Percentiles rank a stretch among this genome's conserved stretches.
Evolutionary conservation across 2,113 vertebrate species (phyloP).

Genomic region (Silurus meridionalis): DNA sequence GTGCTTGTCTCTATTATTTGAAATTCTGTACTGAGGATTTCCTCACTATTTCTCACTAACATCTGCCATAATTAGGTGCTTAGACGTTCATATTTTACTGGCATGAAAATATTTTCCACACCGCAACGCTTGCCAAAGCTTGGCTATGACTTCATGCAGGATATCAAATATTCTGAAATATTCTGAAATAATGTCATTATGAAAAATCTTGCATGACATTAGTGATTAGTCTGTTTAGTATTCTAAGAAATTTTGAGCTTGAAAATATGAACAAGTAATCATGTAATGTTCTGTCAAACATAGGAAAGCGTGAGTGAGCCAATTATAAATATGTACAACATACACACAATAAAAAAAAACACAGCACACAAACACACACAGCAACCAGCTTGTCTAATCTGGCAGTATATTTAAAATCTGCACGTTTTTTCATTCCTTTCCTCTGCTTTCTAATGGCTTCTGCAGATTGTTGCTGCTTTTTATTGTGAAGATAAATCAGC

Average conservation of each 20-base stretch:
- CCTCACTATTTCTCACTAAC: slow-evolving; percentile 24
- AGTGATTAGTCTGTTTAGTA: slow-evolving; percentile 19
- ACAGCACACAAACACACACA: background rate
- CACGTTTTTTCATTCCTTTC: slow-evolving; percentile 54
- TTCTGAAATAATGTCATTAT: slow-evolving; percentile 14
- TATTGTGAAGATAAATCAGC: slow-evolving; percentile 82
- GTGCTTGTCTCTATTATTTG: background rate
- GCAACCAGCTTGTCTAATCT: slow-evolving; percentile 5
- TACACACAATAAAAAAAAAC: slow-evolving; percentile 15
- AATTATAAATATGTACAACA: background rate
- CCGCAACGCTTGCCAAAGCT: slow-evolving; percentile 4
- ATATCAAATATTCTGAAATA: slow-evolving; percentile 5
- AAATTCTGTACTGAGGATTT: slow-evolving; percentile 4
- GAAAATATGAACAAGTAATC: slow-evolving; percentile 26
- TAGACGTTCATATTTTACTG: slow-evolving; percentile 29
- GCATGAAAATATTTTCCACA: background rate
- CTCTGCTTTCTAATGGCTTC: slow-evolving; percentile 72
- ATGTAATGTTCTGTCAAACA: slow-evolving; percentile 22
- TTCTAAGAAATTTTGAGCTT: background rate
- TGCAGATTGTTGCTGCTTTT: slow-evolving; percentile 81
- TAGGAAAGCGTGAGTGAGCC: background rate
- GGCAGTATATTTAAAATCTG: slow-evolving; percentile 52
- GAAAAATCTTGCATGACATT: background rate
- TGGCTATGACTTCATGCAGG: slow-evolving; percentile 25
- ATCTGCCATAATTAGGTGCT: slow-evolving; percentile 41